These are phyloP conservation scores for Agrotis ipsilon DNA, from an alignment of 2,888 invertebrate species.

Conservation along the genomic window DNA sequence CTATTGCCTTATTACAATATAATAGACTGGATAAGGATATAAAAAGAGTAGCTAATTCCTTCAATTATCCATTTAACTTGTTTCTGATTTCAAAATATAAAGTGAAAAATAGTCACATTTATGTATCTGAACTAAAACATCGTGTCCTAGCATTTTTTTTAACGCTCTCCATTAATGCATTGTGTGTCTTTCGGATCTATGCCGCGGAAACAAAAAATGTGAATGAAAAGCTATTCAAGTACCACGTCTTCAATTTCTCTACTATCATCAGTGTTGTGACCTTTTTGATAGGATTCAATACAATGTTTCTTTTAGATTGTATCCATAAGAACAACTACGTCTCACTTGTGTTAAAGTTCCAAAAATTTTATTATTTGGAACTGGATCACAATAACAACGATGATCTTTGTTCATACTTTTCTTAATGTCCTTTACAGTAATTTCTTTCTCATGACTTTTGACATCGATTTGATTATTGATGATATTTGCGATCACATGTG, in stretches of 20 bases:
- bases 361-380: no score
- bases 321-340: not conserved
- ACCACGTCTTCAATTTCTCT: not conserved
- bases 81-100: slow-evolving; percentile 17
- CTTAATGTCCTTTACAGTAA: not conserved
- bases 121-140: slow-evolving; percentile 10
- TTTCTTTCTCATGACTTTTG: not conserved
- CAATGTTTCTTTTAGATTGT: slow-evolving; percentile 15
- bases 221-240: slow-evolving; percentile 10
- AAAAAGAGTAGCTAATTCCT: slow-evolving; percentile 9
- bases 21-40: slow-evolving; percentile 10
- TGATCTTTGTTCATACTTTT: not conserved
- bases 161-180: slow-evolving; percentile 1
- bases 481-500: not conserved
- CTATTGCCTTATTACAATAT: not conserved
- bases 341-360: no score
- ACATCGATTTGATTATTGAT: not conserved
- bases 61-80: slow-evolving; percentile 26
- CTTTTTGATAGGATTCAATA: not conserved
- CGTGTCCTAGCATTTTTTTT: slow-evolving; percentile 8
- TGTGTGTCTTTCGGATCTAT: slow-evolving; percentile 13
- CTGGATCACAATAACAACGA: no score
- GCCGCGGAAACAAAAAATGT: not conserved
- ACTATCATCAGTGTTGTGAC: not conserved
- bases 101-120: slow-evolving; percentile 3